Evolutionary conservation across 1,140 invertebrate genomes (phyloP), one percentile per base, ranked within the genome.

Genomic region (Aphelinus atriplicis): DNA sequence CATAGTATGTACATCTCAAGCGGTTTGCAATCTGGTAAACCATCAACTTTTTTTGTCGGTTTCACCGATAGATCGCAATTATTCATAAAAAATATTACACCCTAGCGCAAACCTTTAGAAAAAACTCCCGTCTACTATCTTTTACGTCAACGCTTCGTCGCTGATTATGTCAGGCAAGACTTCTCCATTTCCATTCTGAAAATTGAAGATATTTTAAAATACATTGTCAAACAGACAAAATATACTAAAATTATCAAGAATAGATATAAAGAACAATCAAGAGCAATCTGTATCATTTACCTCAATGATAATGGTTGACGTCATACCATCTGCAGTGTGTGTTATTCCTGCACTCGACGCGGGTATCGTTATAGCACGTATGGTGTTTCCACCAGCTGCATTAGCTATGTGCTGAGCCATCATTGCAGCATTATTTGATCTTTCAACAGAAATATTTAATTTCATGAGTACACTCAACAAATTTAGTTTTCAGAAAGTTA

Each of bases 221-320:
- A 26, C 26, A 26, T 26, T 26, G 26, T 26, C 26, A 26, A 26
- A 26, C 26, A 26, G 26, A 26, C 26, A 26, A 26, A 26, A 26
- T 26, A 26, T 26, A 26, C 0, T 26, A 0, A 26, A 26, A 26
- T 26, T 26, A 53, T 53, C 51, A 53, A 53, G 51, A 26, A 26
- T 53, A 9, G n/a, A 60, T 60, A 60, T 60, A n/a, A 10, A 60
- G 10, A 69, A 71, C 53, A 60, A 43, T 48, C 6, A 26, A 26
- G 26, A 26, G 26, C 26, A 26, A 26, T 26, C 26, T 26, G 26
- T 26, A 26, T 26, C 51, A 9, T 78, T 81, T 78, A 87, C 84
- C 77, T 86, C 83, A 56, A 86, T 81, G 7, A 86, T 83, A 53
- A 86, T 84, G 7, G 85, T 81, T 2, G 84, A 81, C 4, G 78